Evolutionary conservation across 1,140 invertebrate species (phyloP).

Genomic region (Watersipora subatra): DNA sequence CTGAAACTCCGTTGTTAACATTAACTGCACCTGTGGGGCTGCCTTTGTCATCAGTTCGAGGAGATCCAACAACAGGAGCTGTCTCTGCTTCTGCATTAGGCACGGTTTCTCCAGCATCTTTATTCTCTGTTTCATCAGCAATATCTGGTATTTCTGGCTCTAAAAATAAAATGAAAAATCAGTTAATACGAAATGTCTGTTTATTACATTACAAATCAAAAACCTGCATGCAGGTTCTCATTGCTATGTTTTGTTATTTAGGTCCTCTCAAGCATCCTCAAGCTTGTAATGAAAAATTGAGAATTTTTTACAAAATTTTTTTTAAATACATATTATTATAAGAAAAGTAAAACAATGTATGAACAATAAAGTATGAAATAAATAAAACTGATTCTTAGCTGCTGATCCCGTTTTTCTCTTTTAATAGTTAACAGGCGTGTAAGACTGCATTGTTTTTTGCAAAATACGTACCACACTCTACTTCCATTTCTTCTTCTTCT

Average conservation of each 20-base stretch:
- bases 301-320: too few species aligned
- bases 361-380: too few species aligned
- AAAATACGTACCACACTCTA: conserved; percentile 39
- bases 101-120: conserved; percentile 14
- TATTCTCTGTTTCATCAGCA: conserved; percentile 12
- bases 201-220: neutral
- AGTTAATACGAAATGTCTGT: neutral
- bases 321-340: too few species aligned
- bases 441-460: too few species aligned
- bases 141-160: conserved; percentile 38
- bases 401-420: too few species aligned
- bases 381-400: too few species aligned
- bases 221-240: neutral
- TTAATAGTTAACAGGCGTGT: too few species aligned
- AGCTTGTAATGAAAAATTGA: too few species aligned
- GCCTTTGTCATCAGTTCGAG: neutral
- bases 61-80: conserved; percentile 18
- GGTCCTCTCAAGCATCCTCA: neutral
- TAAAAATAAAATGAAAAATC: conserved; percentile 13
- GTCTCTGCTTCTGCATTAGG: conserved; percentile 13
- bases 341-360: too few species aligned
- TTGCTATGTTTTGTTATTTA: neutral
- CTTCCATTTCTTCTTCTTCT: conserved; percentile 38
- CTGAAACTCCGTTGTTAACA: too few species aligned
- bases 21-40: conserved; percentile 2